Conservation (phyloP, 1,140 invertebrate species). For the Diabrotica virgifera region DNA sequence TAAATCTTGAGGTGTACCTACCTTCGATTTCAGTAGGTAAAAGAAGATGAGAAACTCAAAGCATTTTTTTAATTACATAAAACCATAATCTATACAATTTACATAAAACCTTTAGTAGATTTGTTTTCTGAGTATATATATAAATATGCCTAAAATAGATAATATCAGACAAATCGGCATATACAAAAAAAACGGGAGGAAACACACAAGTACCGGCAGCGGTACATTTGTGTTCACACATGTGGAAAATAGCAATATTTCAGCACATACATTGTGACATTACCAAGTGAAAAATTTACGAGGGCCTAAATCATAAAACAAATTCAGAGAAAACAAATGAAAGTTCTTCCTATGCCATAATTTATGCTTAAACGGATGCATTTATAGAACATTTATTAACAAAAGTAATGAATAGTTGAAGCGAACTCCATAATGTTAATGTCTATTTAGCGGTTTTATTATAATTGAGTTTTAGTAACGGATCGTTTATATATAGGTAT, state of each 20-base stretch:
- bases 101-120: too few species aligned
- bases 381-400: neutral
- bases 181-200: neutral
- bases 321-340: neutral
- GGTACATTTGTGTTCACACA: slow-evolving; percentile 17
- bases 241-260: slow-evolving; percentile 22
- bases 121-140: too few species aligned
- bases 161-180: too few species aligned
- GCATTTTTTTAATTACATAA: too few species aligned
- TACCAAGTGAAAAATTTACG: neutral
- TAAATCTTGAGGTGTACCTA: too few species aligned
- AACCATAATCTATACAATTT: too few species aligned
- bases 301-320: neutral
- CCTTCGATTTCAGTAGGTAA: too few species aligned
- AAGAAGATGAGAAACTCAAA: too few species aligned
- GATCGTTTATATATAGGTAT: too few species aligned
- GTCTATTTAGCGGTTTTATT: too few species aligned
- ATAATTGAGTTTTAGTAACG: too few species aligned
- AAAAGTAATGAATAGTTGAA: neutral
- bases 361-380: neutral
- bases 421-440: neutral
- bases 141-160: too few species aligned
- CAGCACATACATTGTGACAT: slow-evolving; percentile 18
- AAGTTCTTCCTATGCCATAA: neutral
- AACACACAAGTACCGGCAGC: neutral